Evolutionary conservation across 2,113 vertebrate species (phyloP).

Genomic region (Polypterus bichir): DNA sequence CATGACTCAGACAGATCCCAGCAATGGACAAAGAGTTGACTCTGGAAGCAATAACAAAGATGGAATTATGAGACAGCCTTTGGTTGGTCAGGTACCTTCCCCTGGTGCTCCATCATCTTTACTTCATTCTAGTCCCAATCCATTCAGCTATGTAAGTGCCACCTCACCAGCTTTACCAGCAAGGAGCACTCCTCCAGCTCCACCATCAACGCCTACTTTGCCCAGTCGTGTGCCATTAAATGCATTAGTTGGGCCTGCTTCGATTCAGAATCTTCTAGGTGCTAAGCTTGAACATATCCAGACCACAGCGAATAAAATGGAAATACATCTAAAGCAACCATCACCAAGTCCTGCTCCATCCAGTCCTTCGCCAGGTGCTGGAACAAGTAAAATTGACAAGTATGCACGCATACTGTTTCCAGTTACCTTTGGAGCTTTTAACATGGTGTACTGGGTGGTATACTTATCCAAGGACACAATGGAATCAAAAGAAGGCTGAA

Average conservation of each 20-base stretch:
- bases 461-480: slow-evolving; percentile 96
- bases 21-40: slow-evolving; percentile 52
- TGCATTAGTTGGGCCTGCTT: slow-evolving; percentile 43
- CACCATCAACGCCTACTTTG: slow-evolving; percentile 63
- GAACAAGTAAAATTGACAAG: slow-evolving; percentile 98
- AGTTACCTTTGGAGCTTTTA: slow-evolving; percentile 91
- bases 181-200: slow-evolving; percentile 51
- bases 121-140: slow-evolving; percentile 72
- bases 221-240: slow-evolving; percentile 45
- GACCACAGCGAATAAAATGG: slow-evolving; percentile 55
- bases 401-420: slow-evolving; percentile 97
- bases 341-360: slow-evolving; percentile 36
- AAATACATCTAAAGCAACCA: slow-evolving; percentile 48
- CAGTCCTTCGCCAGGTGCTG: slow-evolving; percentile 56
- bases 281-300: slow-evolving; percentile 77
- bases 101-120: slow-evolving; percentile 46
- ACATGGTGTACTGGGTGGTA: slow-evolving; percentile 98
- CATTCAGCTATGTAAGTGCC: slow-evolving; percentile 64
- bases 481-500: slow-evolving; percentile 54
- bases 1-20: slow-evolving; percentile 48
- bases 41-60: slow-evolving; percentile 49
- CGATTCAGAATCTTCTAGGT: slow-evolving; percentile 65
- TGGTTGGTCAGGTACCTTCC: slow-evolving; percentile 46
- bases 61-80: slow-evolving; percentile 30
- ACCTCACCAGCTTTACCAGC: slow-evolving; percentile 53